Percentiles rank a stretch among this genome's conserved stretches.
Evolutionary conservation across 2,797 vertebrate genomes (phyloP).

Genomic region (Ctenochaetus hawaiiensis): DNA sequence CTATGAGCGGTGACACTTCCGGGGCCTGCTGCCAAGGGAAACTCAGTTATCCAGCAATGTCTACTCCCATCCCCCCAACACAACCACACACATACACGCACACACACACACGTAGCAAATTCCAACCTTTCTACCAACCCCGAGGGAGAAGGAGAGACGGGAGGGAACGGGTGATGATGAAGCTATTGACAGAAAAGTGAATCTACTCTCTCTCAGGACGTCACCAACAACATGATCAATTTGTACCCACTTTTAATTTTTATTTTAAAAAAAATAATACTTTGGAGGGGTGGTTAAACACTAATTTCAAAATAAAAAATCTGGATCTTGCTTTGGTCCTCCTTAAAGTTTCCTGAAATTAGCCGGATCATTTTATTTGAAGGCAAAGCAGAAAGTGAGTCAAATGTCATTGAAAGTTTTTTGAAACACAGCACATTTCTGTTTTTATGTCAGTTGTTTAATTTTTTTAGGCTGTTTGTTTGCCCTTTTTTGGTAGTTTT

Average conservation of each 20-base stretch:
- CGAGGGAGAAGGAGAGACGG: slow-evolving; percentile 26
- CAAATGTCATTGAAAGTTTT: too few species aligned
- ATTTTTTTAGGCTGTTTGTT: too few species aligned
- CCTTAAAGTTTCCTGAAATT: too few species aligned
- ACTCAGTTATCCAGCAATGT: slow-evolving; percentile 72
- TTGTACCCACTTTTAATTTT: not conserved
- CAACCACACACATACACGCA: slow-evolving; percentile 17
- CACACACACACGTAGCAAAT: not conserved
- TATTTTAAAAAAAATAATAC: not conserved
- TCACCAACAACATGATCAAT: slow-evolving; percentile 21
- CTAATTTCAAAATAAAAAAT: too few species aligned
- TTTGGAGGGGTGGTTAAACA: too few species aligned
- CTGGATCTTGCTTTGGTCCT: too few species aligned
- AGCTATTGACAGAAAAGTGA: slow-evolving; percentile 44
- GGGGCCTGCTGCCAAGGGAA: slow-evolving; percentile 79
- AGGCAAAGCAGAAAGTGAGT: too few species aligned
- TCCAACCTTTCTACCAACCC: slow-evolving; percentile 55
- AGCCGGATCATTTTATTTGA: too few species aligned
- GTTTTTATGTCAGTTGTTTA: too few species aligned
- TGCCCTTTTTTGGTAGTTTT: too few species aligned
- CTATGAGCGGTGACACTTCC: slow-evolving; percentile 79
- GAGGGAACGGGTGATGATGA: slow-evolving; percentile 33
- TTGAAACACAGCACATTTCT: too few species aligned
- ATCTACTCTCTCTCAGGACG: slow-evolving; percentile 21
- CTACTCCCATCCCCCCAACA: slow-evolving; percentile 26